A percentile compares a stretch with the other conserved stretches of the same genome.
Evolutionary conservation across 92 coral and sea anemone species (phyloP).

Genomic region (Epizoanthus illoricatus): DNA sequence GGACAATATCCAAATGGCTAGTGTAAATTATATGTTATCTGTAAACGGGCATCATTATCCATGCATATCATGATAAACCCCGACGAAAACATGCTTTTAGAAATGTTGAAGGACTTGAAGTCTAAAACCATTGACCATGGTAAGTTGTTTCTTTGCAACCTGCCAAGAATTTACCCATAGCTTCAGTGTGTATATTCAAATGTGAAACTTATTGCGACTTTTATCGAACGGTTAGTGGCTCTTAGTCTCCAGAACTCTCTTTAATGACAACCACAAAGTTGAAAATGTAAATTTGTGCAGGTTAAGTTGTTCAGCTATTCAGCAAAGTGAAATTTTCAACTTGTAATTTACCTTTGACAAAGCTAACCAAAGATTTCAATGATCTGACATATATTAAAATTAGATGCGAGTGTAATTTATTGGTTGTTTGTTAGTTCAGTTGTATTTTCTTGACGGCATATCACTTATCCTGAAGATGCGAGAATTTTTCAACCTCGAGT

Average conservation of each 20-base stretch:
- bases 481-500: conserved; percentile 35
- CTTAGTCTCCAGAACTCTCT: conserved; percentile 3
- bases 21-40: conserved; percentile 83
- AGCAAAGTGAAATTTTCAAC: conserved; percentile 63
- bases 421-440: conserved; percentile 69
- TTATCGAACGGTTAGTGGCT: conserved; percentile 81
- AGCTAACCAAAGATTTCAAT: conserved; percentile 85
- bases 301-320: conserved; percentile 48
- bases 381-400: conserved; percentile 88
- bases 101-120: conserved; percentile 39
- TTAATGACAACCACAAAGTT: conserved; percentile 33
- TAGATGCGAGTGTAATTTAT: conserved; percentile 72
- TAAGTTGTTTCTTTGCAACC: conserved; percentile 63
- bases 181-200: conserved; percentile 75
- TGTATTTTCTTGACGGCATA: conserved; percentile 40
- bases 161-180: conserved; percentile 78
- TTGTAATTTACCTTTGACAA: conserved; percentile 89
- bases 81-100: conserved; percentile 51
- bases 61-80: conserved; percentile 29
- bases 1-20: conserved; percentile 69
- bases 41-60: conserved; percentile 47
- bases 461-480: conserved; percentile 44
- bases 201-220: conserved; percentile 63
- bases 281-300: conserved; percentile 33
- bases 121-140: conserved; percentile 53